Percentiles rank a stretch among this genome's conserved stretches.
Evolutionary conservation across 2,113 vertebrate species (phyloP).

Genomic region (Capreolus pygargus): DNA sequence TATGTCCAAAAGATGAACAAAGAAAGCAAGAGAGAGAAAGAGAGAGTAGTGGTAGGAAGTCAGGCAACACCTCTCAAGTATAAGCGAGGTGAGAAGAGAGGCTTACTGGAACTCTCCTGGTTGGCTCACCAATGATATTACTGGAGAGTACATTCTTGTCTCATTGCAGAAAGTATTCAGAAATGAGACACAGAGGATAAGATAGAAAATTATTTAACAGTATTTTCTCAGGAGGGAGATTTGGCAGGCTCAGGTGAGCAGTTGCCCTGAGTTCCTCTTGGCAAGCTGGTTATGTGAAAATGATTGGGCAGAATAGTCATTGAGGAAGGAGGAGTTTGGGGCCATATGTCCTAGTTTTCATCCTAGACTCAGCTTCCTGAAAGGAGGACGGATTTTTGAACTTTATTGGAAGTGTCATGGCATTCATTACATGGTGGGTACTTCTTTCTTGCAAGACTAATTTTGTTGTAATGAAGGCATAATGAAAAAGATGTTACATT

Average conservation of each 20-base stretch:
- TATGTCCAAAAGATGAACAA: not conserved
- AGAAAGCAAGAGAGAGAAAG: not conserved
- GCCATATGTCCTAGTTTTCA: not conserved
- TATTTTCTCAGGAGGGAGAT: not conserved
- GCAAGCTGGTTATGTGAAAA: not conserved
- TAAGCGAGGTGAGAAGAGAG: not conserved
- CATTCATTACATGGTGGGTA: not conserved
- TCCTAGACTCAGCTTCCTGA: not conserved
- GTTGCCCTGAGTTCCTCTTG: not conserved
- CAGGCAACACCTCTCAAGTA: not conserved
- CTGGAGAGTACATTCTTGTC: not conserved
- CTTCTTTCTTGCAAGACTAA: not conserved
- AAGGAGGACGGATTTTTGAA: not conserved
- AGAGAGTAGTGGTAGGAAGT: not conserved
- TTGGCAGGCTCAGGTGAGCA: not conserved
- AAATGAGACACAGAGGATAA: not conserved
- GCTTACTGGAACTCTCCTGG: not conserved
- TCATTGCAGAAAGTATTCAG: not conserved
- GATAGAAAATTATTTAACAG: not conserved
- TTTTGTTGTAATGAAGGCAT: not conserved
- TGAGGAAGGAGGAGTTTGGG: not conserved
- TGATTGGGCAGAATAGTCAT: not conserved
- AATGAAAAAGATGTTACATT: not conserved
- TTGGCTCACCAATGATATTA: not conserved
- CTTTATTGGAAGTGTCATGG: not conserved